Conservation (phyloP, 2,797 vertebrate species). For the Acipenser transmontanus region DNA sequence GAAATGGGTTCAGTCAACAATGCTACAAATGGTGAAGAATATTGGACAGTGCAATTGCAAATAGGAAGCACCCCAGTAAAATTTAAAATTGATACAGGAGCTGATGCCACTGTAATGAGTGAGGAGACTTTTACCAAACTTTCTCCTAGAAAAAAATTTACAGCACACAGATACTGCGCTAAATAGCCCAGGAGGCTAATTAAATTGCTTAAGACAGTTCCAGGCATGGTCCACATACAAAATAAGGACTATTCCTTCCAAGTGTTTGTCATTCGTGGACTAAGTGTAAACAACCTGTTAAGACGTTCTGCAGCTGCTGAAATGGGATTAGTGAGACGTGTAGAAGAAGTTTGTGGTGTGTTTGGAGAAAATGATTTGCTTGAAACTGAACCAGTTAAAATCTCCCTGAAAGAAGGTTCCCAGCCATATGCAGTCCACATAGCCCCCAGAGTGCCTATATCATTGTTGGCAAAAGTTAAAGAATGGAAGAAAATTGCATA, state of each 20-base stretch:
- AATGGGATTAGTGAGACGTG: constrained; percentile 11
- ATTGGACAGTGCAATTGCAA: constrained; percentile 1
- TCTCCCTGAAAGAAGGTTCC: constrained; percentile 10
- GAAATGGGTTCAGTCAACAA: not conserved
- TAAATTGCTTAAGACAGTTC: constrained; percentile 2
- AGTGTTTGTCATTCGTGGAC: not conserved
- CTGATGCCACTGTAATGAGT: not conserved
- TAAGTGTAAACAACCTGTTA: not conserved
- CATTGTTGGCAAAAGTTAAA: constrained; percentile 12
- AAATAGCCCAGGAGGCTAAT: constrained; percentile 10
- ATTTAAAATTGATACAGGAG: constrained; percentile 13
- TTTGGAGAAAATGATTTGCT: constrained; percentile 6
- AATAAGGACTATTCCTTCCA: constrained; percentile 8
- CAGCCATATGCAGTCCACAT: constrained; percentile 15
- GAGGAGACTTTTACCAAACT: constrained; percentile 2
- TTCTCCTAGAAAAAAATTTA: too few relatives aligned
- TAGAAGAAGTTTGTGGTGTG: constrained; percentile 7
- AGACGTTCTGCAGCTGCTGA: not conserved
- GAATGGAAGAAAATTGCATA: constrained; percentile 4
- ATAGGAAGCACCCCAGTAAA: not conserved
- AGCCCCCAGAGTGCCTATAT: not conserved
- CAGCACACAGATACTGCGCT: not conserved
- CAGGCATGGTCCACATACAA: not conserved
- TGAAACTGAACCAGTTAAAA: constrained; percentile 12
- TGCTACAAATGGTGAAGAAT: not conserved